Evolutionary conservation across 2,113 vertebrate genomes (phyloP).

Genomic region (Mesembrinibis cayennensis): DNA sequence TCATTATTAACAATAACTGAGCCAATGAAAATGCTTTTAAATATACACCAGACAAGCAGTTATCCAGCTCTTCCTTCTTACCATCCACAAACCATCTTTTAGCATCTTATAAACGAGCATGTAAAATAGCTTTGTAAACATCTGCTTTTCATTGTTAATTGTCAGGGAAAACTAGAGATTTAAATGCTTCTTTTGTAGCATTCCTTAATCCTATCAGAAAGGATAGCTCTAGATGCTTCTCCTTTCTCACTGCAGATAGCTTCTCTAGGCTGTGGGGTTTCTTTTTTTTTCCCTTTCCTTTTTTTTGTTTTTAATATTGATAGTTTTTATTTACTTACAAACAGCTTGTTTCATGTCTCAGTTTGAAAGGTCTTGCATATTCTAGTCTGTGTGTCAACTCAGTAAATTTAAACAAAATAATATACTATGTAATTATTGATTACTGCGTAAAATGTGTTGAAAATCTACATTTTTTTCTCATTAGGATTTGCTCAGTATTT

Average conservation of each 20-base stretch:
- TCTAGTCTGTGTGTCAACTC: slow-evolving; percentile 1
- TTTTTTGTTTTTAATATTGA: not conserved
- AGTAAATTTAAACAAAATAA: slow-evolving; percentile 36
- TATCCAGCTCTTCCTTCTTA: slow-evolving; percentile 78
- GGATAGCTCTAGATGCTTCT: slow-evolving; percentile 62
- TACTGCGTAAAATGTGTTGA: slow-evolving; percentile 17
- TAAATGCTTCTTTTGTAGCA: slow-evolving; percentile 73
- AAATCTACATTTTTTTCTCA: slow-evolving; percentile 11
- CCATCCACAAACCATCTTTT: slow-evolving; percentile 80
- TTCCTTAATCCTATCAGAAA: slow-evolving; percentile 75
- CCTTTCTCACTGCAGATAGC: slow-evolving; percentile 43
- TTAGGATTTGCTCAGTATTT: slow-evolving; percentile 38
- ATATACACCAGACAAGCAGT: slow-evolving; percentile 78
- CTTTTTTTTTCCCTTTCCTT: not conserved
- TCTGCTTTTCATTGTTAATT: slow-evolving; percentile 84
- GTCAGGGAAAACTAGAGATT: slow-evolving; percentile 73
- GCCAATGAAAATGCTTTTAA: slow-evolving; percentile 84
- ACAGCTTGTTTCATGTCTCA: not conserved
- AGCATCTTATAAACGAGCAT: slow-evolving; percentile 76
- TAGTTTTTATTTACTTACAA: slow-evolving; percentile 44
- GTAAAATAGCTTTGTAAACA: slow-evolving; percentile 81
- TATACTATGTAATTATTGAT: not conserved
- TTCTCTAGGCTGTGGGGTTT: not conserved
- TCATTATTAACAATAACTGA: slow-evolving; percentile 83
- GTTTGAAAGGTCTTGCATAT: slow-evolving; percentile 1